Conservation (phyloP, 2,888 invertebrate genomes). For the Erynnis tages region DNA sequence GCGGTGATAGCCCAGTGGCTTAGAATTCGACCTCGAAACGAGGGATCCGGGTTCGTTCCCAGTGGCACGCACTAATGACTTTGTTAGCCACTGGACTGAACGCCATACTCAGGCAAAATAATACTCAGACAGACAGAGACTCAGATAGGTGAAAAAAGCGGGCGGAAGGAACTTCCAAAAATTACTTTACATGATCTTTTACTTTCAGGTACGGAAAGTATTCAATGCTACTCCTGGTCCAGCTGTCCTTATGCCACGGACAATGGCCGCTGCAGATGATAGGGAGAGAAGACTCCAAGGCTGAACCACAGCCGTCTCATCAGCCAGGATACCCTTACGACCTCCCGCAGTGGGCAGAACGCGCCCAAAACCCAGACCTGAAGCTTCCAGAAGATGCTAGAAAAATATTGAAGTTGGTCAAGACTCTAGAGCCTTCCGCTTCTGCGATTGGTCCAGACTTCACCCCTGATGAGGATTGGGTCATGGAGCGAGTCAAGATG, state of each 20-base stretch:
- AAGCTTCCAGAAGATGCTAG: not conserved
- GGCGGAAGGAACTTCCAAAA: too few species aligned
- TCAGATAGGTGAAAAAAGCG: too few species aligned
- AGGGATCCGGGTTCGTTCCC: too few species aligned
- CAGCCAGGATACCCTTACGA: constrained; percentile 15
- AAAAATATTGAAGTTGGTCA: not conserved
- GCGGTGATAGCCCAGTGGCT: too few species aligned
- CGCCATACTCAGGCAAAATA: too few species aligned
- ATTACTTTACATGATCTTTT: too few species aligned
- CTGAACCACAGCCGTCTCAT: not conserved
- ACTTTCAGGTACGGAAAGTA: constrained; percentile 1
- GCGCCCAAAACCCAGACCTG: not conserved
- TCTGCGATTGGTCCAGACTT: not conserved
- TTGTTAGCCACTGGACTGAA: too few species aligned
- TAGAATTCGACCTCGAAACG: too few species aligned
- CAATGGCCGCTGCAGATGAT: constrained; percentile 8
- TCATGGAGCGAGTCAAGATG: not conserved
- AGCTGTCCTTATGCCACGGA: not conserved
- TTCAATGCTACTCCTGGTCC: not conserved
- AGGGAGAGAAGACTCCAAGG: not conserved
- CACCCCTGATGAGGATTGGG: not conserved
- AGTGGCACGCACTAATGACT: too few species aligned
- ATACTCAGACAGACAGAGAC: too few species aligned
- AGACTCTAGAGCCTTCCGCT: not conserved
- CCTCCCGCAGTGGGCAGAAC: not conserved